Evolutionary conservation across 2,888 invertebrate species (phyloP).

Genomic region (Cybosia mesomella): DNA sequence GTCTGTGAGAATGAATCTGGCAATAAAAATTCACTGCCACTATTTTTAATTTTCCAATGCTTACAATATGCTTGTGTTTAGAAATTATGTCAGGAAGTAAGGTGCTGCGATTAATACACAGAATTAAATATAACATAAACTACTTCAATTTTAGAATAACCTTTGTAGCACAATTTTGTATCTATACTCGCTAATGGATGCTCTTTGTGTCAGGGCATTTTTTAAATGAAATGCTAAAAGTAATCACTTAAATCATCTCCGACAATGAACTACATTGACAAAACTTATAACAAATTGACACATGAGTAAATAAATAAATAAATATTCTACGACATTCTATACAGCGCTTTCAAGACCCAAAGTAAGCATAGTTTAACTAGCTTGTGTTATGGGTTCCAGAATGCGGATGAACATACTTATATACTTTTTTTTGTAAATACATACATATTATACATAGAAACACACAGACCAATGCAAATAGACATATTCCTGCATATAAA

Average conservation of each 20-base stretch:
- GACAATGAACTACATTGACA: neutral
- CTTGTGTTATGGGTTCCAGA: too few relatives aligned
- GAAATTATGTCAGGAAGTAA: neutral
- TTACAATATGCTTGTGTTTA: neutral
- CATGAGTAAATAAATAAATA: too few relatives aligned
- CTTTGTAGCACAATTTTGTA: neutral
- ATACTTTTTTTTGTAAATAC: too few relatives aligned
- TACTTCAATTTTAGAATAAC: neutral
- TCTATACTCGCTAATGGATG: neutral
- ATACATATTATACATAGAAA: too few relatives aligned
- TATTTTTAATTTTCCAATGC: neutral
- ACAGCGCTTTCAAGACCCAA: too few relatives aligned
- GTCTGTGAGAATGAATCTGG: neutral
- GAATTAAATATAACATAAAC: neutral
- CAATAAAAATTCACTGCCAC: neutral
- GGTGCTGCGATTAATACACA: neutral
- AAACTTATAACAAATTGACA: slow-evolving; percentile 1
- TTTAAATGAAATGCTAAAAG: neutral
- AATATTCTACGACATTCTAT: too few relatives aligned
- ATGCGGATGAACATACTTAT: too few relatives aligned
- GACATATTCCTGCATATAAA: too few relatives aligned
- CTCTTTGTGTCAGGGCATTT: neutral
- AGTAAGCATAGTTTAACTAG: too few relatives aligned
- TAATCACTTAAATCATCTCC: neutral
- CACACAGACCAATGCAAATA: too few relatives aligned